phyloP scores from a whole-genome alignment of 2,797 vertebrate species.

The Distichodus sexfasciatus region DNA sequence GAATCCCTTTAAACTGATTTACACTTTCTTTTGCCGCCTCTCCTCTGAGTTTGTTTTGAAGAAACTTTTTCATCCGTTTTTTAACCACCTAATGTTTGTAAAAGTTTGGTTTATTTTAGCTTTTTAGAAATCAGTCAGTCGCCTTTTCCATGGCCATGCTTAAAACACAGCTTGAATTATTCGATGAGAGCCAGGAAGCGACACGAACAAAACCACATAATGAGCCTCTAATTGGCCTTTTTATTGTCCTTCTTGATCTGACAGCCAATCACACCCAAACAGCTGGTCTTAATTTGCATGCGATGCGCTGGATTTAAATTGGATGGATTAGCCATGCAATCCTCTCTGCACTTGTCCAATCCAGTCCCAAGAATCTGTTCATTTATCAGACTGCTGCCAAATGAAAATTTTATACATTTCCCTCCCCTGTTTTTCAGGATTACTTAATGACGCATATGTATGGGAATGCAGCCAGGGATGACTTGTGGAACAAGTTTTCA shows the following conservation, averaged over 20 bases:
- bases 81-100: too few species aligned
- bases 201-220: slow-evolving; percentile 9
- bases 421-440: slow-evolving; percentile 76
- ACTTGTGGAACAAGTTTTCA: slow-evolving; percentile 93
- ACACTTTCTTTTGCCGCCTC: not conserved
- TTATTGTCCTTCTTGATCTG: slow-evolving; percentile 33
- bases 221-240: slow-evolving; percentile 30
- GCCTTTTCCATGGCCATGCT: not conserved
- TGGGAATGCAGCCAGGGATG: slow-evolving; percentile 91
- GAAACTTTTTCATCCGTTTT: too few species aligned
- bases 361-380: not conserved
- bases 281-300: slow-evolving; percentile 33
- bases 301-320: slow-evolving; percentile 13
- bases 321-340: slow-evolving; percentile 17
- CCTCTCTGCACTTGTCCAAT: not conserved
- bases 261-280: slow-evolving; percentile 38
- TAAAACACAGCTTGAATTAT: not conserved
- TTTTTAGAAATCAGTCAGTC: not conserved
- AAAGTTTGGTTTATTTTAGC: not conserved
- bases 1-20: not conserved
- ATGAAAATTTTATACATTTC: not conserved
- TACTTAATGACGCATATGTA: slow-evolving; percentile 97
- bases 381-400: slow-evolving; percentile 8
- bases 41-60: not conserved
- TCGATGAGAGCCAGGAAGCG: not conserved